phyloP scores from a whole-genome alignment of 2,797 vertebrate genomes.

The Phalloptychus januarius region DNA sequence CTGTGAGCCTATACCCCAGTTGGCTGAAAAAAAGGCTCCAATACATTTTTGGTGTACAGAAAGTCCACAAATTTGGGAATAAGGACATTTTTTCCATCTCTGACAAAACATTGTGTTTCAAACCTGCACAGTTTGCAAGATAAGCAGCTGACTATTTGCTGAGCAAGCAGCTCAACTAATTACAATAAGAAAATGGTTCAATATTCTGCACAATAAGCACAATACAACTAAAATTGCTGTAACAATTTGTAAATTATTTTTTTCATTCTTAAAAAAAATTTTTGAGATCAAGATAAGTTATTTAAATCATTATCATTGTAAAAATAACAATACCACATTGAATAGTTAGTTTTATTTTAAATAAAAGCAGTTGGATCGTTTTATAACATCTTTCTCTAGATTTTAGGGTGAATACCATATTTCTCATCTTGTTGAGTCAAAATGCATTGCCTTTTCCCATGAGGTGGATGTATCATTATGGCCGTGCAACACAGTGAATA shows the following conservation, averaged over 20 bases:
- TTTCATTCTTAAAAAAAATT: neutral
- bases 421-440: neutral
- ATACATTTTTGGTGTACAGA: neutral
- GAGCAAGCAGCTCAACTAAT: neutral
- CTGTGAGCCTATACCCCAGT: neutral
- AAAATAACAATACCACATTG: neutral
- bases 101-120: neutral
- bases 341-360: neutral
- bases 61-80: too few species aligned
- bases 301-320: neutral
- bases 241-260: neutral
- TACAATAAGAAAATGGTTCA: neutral
- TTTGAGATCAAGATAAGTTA: neutral
- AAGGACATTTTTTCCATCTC: too few species aligned
- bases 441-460: neutral
- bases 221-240: neutral
- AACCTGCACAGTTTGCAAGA: neutral
- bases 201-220: neutral
- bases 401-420: neutral
- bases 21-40: neutral
- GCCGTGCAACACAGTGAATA: neutral
- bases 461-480: neutral
- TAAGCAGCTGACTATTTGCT: neutral
- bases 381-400: neutral
- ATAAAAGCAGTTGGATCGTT: neutral